A percentile compares a stretch with the other conserved stretches of the same genome.
Evolutionary conservation across 2,888 invertebrate genomes (phyloP).

Genomic region (Caradrina clavipalpis): DNA sequence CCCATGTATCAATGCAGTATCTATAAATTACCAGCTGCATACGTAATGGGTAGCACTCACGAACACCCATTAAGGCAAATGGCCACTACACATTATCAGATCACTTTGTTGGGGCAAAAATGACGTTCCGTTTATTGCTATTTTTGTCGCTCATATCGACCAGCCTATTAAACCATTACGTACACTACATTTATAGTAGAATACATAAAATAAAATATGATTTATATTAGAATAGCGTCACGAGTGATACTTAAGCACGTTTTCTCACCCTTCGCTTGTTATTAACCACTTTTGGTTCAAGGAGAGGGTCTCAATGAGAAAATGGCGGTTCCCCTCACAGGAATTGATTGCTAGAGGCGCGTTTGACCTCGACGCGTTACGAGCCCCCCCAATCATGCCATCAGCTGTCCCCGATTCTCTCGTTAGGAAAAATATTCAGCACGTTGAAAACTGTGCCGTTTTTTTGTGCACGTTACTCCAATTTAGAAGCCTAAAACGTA

Average conservation of each 20-base stretch:
- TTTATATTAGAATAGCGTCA: not conserved
- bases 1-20: not conserved
- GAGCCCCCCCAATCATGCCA: constrained; percentile 29
- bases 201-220: too few relatives aligned
- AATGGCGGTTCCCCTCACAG: constrained; percentile 26
- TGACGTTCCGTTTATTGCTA: not conserved
- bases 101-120: not conserved
- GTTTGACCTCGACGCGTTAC: constrained; percentile 22
- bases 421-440: not conserved
- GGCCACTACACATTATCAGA: constrained; percentile 3
- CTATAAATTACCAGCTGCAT: not conserved
- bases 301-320: constrained; percentile 33
- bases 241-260: not conserved
- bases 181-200: not conserved
- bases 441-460: not conserved
- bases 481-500: not conserved
- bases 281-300: not conserved
- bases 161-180: not conserved
- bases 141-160: not conserved
- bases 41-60: constrained; percentile 16
- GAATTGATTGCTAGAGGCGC: constrained; percentile 10
- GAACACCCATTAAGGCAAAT: constrained; percentile 25
- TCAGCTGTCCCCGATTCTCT: constrained; percentile 13
- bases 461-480: not conserved
- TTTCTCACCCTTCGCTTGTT: constrained; percentile 1